These are phyloP conservation scores for Atta texana DNA, from an alignment of 1,140 invertebrate species.

Conservation along the genomic window DNA sequence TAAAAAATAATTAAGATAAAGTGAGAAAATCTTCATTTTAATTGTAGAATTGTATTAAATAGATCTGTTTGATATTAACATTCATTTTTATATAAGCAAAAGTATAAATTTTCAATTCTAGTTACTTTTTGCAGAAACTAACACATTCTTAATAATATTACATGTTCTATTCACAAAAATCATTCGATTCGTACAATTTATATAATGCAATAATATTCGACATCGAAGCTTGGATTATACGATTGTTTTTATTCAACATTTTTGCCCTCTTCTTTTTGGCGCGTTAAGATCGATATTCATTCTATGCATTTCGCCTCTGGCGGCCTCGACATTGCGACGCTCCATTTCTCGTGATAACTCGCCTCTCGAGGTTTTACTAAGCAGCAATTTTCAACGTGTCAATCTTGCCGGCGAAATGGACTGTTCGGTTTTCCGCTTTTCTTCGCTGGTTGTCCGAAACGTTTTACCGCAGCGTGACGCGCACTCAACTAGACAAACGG, in stretches of 20 bases:
- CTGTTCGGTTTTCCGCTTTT: conserved; percentile 31
- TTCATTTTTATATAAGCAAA: too few species aligned
- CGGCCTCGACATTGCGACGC: conserved; percentile 2
- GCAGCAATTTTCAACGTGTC: conserved; percentile 54
- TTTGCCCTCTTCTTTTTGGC: neutral
- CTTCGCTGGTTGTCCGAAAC: neutral
- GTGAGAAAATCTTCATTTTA: too few species aligned
- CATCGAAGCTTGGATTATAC: neutral
- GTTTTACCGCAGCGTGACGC: conserved; percentile 9
- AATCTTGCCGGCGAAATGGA: conserved; percentile 45
- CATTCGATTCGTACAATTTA: neutral
- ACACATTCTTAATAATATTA: neutral
- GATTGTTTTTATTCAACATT: conserved; percentile 28
- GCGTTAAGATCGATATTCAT: conserved; percentile 42
- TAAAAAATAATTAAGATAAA: too few species aligned
- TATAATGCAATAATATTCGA: neutral
- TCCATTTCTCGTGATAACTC: conserved; percentile 26
- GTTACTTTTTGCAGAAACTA: too few species aligned
- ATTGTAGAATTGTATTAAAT: too few species aligned
- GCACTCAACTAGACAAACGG: conserved; percentile 26
- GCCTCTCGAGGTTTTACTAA: conserved; percentile 35
- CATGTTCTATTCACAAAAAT: neutral
- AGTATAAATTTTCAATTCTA: too few species aligned
- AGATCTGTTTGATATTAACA: too few species aligned
- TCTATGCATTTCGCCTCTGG: conserved; percentile 18